Evolutionary conservation across 2,888 invertebrate species (phyloP), one percentile per base, ranked within the genome.

Genomic region (Carterocephalus palaemon): DNA sequence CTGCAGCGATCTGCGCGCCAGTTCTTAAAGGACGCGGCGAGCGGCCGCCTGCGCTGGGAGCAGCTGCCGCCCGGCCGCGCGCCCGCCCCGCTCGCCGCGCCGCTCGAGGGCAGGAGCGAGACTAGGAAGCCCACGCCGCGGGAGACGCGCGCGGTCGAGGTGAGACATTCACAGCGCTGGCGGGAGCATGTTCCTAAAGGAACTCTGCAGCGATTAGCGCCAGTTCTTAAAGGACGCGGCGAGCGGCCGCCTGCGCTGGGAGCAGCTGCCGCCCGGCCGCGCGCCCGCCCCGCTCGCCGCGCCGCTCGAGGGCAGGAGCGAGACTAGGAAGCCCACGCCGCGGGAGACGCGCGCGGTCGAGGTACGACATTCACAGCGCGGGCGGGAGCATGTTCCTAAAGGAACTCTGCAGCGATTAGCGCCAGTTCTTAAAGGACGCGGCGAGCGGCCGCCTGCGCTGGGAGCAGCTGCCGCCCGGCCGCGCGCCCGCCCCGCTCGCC

Each of bases 221-320:
- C 91, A 94, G 47, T 86, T 99, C 48, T 89, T 99, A 0, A 99
- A 99, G 70, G 98, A 99, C 71, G 96, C 92, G 57, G 93, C 96
- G 1, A 92, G 91, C 70, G 99, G 99, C 0, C 92, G 92, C 57
- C 80, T 99, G 20, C 83, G 93, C 2, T 97, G 93, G 87, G 94
- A 93, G 40, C 88, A 92, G 53, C 91, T 95, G 0, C 98, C 99
- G 2, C 96, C 97, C 1, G 91, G 88, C 5, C 63, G 85, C 0
- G 59, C 75, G 1, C 93, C 93, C 51, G 78, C 85, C 1, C 86
- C 89, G 0, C 92, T 91, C 0, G 69, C 71, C 1, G 53, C 86
- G 1, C 85, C 89, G 0, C 92, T 91, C 0, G 70, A 62, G 7
- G 67, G 54, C 47, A 57, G 50, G 45, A 61, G 59, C 3, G 55